Evolutionary conservation across 2,113 vertebrate species (phyloP).

Genomic region (Oncorhynchus keta): DNA sequence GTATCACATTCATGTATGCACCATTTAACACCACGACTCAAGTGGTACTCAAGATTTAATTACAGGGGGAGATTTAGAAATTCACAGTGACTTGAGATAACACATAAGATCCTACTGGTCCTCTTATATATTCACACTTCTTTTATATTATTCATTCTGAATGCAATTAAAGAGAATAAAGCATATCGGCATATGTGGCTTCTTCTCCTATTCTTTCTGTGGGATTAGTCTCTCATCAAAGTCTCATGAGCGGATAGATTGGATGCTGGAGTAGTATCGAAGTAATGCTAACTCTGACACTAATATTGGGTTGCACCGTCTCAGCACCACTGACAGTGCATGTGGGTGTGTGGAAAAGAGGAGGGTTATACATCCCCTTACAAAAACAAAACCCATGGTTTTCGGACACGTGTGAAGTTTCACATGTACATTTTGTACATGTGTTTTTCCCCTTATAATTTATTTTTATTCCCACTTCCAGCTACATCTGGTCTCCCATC

Average conservation of each 20-base stretch:
- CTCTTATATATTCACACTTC: constrained; percentile 19
- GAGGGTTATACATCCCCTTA: no score
- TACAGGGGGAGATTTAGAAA: constrained; percentile 40
- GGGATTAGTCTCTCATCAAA: constrained; percentile 21
- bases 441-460: not conserved
- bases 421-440: not conserved
- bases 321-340: constrained; percentile 30
- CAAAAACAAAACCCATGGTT: no score
- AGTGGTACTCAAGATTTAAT: constrained; percentile 37
- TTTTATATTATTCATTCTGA: constrained; percentile 43
- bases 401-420: no score
- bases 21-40: not conserved
- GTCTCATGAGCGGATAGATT: constrained; percentile 16
- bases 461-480: not conserved
- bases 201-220: not conserved
- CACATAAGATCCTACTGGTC: constrained; percentile 10
- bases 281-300: constrained; percentile 17
- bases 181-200: constrained; percentile 12
- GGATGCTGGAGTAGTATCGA: constrained; percentile 1
- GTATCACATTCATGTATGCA: not conserved
- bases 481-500: no score
- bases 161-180: constrained; percentile 38
- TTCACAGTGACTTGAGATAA: constrained; percentile 28
- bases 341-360: no score
- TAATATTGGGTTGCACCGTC: constrained; percentile 45